A percentile compares a stretch with the other conserved stretches of the same genome.
phyloP scores from a whole-genome alignment of 35 echinoderm and acorn worm species.

The Holothuria glaberrima region DNA sequence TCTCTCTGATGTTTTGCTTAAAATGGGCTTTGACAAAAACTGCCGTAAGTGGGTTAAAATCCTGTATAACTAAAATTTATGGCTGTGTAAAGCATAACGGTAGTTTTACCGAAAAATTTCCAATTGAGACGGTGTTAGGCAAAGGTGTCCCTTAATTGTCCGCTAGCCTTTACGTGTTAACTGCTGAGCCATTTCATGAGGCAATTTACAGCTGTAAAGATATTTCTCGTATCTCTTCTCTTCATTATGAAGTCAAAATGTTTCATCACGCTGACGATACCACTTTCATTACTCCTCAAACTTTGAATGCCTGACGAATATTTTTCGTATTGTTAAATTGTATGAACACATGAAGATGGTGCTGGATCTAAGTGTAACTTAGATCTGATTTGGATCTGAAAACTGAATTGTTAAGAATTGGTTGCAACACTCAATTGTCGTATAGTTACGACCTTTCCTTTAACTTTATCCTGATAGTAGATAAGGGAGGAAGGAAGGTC shows the following conservation, averaged over 20 bases:
- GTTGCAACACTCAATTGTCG: too few relatives aligned
- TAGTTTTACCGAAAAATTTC: constrained; percentile 12
- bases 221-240: background rate
- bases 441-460: too few relatives aligned
- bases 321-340: too few relatives aligned
- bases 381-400: too few relatives aligned
- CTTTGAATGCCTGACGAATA: too few relatives aligned
- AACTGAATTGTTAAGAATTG: too few relatives aligned
- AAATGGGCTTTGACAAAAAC: constrained; percentile 57
- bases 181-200: constrained; percentile 31
- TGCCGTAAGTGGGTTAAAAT: constrained; percentile 59
- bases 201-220: background rate
- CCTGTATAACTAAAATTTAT: constrained; percentile 7
- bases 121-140: constrained; percentile 13
- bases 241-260: constrained; percentile 28
- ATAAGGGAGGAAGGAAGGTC: too few relatives aligned
- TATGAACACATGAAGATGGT: too few relatives aligned
- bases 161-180: constrained; percentile 42
- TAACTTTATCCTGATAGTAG: too few relatives aligned
- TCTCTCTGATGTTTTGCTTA: constrained; percentile 37
- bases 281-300: constrained; percentile 26
- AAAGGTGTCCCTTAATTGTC: constrained; percentile 57
- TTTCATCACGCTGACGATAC: constrained; percentile 64
- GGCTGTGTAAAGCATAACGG: constrained; percentile 37
- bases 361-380: too few relatives aligned